Percentiles rank a stretch among this genome's conserved stretches.
These are phyloP conservation scores for Cyphomyrus plagiostoma DNA, from an alignment of 2,113 vertebrate species.

Conservation along the genomic window DNA sequence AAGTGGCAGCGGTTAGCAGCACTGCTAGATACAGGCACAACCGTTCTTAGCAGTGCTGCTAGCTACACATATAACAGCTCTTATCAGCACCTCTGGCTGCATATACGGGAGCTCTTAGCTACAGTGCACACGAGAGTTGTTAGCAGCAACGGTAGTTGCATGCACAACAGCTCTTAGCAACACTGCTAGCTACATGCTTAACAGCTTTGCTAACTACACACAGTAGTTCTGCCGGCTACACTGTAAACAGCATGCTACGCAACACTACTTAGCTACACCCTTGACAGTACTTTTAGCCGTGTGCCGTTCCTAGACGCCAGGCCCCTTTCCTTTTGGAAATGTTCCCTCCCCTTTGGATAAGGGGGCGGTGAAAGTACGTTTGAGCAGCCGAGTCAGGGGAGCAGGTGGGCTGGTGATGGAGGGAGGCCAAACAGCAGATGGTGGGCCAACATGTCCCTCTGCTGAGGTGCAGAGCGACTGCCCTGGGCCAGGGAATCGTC, in stretches of 20 bases:
- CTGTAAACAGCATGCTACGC: neutral
- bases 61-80: neutral
- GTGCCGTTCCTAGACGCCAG: neutral
- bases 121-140: neutral
- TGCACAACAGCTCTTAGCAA: neutral
- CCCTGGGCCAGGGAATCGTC: neutral
- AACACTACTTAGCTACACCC: neutral
- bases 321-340: neutral
- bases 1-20: neutral
- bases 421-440: conserved; percentile 23
- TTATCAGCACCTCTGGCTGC: neutral
- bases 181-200: neutral
- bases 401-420: conserved; percentile 18
- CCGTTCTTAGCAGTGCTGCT: neutral
- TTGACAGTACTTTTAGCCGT: too few species aligned
- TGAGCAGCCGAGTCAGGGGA: neutral
- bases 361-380: neutral
- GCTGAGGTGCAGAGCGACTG: conserved; percentile 16
- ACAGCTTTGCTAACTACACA: neutral
- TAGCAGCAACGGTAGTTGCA: neutral
- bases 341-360: neutral
- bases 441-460: conserved; percentile 18
- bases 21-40: neutral
- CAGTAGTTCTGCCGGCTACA: neutral
- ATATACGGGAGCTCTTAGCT: neutral